Evolutionary conservation across 1,140 invertebrate genomes (phyloP).

Genomic region (Brachionus angularis): DNA sequence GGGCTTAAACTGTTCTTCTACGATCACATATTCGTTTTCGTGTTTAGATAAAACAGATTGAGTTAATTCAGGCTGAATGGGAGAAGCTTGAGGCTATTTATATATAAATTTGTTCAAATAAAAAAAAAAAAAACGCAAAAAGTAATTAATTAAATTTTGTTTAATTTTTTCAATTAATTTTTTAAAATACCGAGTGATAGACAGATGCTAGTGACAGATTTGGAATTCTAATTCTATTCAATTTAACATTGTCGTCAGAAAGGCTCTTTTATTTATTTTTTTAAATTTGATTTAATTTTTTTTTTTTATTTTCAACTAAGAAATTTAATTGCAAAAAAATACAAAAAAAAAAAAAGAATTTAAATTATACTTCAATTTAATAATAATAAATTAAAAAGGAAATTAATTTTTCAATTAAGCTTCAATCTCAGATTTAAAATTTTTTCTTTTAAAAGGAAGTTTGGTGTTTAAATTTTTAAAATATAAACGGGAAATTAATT

Average conservation of each 20-base stretch:
- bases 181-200: conserved; percentile 33
- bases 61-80: conserved; percentile 32
- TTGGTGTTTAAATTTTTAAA: no score
- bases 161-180: background rate
- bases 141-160: background rate
- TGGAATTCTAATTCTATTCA: conserved; percentile 31
- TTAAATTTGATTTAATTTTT: background rate
- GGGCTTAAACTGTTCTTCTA: conserved; percentile 41
- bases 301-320: background rate
- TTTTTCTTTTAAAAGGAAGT: no score
- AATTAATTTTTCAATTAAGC: no score
- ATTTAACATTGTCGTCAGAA: conserved; percentile 29
- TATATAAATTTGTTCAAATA: background rate
- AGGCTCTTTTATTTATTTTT: conserved; percentile 25
- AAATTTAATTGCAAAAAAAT: conserved; percentile 5
- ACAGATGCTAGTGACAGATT: conserved; percentile 37
- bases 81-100: conserved; percentile 6
- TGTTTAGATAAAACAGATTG: conserved; percentile 15
- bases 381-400: no score
- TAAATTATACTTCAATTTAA: background rate
- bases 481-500: no score
- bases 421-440: no score
- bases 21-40: conserved; percentile 27
- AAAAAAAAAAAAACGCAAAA: background rate
- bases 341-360: background rate